Base-by-base conservation (phyloP, 2,797 vertebrate genomes). In the Rhinoraja longicauda region DNA sequence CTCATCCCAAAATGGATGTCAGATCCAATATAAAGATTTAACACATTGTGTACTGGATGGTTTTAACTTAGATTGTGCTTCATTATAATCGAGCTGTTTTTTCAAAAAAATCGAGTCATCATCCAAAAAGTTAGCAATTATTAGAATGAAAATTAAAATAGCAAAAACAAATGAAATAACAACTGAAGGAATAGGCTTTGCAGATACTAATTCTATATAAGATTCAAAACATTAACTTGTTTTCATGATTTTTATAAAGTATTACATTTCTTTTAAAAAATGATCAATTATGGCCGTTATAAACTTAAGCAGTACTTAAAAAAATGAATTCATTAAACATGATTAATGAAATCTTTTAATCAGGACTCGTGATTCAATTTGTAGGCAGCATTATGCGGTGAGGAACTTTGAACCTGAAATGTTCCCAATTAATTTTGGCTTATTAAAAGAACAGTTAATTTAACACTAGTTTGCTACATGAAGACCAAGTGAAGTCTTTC, bases 1-100 rank as follows among this genome's bases (percentile, higher is more conserved):
- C 90, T 92, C 67, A 92, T 92, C 73, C 90, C 72, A 92, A 92
- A 73, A 92, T 75, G 70, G 72, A 88, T 57, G 90, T 92, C 90
- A 92, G 29, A 75, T 92, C 70, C 90, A 75, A 92, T 92, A 92
- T 92, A 91, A 21, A 91, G 64, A 53, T 53, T 91, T 92, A 92
- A 92, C 72, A 75, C 90, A 92, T 45, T 92, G 70, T 92, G 70
- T 4, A 75, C 67, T 24, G 62, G 62, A 88, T 88, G n/a, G 19
- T 92, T 70, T 75, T 75, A 75, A 70, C 45, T 45, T 45, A 91
- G 21, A 36, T 64, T 15, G 59, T 24, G 39, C 0, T 75, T 73
- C 1, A 15, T 13, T 75, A 75, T 64, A 72, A 53, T 53, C 10
- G 26, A 91, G 45, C 17, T 73, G 8, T n/a, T 53, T 92, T 67